phyloP scores from a whole-genome alignment of 2,113 vertebrate species.

The Hyla sarda region DNA sequence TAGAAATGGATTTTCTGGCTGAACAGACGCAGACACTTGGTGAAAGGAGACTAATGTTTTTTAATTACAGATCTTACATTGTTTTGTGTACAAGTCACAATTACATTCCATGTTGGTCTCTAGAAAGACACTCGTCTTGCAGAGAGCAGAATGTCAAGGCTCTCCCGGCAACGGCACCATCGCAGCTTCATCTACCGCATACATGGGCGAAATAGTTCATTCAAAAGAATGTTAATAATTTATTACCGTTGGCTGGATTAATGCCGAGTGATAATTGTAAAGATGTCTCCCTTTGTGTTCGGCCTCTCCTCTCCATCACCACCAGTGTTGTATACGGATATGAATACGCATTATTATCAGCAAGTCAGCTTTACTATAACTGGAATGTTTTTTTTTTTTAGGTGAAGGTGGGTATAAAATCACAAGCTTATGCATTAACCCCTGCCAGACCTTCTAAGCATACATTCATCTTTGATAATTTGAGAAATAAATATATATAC shows the following conservation, averaged over 20 bases:
- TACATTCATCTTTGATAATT: too few species aligned
- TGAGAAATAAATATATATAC: too few species aligned
- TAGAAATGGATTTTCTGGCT: conserved; percentile 2
- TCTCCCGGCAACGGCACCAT: background rate
- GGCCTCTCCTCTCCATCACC: background rate
- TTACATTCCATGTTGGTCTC: background rate
- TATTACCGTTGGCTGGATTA: background rate
- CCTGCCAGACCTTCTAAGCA: background rate
- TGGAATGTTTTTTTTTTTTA: background rate
- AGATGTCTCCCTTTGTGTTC: too few species aligned
- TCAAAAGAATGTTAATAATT: background rate
- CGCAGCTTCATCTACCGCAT: background rate
- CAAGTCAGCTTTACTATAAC: background rate
- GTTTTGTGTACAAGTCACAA: background rate
- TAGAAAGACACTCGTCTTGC: background rate
- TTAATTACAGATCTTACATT: conserved; percentile 8
- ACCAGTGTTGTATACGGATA: background rate
- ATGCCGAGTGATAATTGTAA: background rate
- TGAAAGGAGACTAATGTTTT: background rate
- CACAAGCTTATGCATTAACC: background rate
- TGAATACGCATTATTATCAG: background rate
- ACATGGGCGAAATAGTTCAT: background rate
- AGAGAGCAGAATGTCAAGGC: background rate
- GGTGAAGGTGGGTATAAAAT: background rate
- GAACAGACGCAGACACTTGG: background rate